Percentiles rank a stretch among this genome's conserved stretches.
phyloP scores from a whole-genome alignment of 2,888 invertebrate species.

The Tenodera sinensis region DNA sequence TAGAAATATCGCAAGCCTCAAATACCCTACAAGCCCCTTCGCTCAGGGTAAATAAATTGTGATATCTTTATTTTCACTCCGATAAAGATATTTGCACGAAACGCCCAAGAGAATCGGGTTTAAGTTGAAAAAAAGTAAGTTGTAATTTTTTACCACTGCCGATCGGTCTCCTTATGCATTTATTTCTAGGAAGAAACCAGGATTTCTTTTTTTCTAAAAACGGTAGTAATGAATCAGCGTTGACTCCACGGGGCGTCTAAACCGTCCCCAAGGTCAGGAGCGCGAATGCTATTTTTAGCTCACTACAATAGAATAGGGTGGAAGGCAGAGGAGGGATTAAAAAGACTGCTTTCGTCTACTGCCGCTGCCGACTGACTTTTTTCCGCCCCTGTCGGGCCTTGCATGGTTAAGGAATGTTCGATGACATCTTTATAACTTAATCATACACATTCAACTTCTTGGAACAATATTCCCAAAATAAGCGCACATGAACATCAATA shows the following conservation, averaged over 20 bases:
- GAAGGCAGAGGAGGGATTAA: background rate
- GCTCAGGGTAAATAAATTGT: no score
- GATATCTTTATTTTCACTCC: no score
- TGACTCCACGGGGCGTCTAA: background rate
- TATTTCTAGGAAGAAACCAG: background rate
- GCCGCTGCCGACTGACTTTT: no score
- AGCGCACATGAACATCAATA: background rate
- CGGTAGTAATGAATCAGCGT: background rate
- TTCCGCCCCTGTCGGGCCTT: background rate
- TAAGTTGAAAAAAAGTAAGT: no score
- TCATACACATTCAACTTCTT: background rate
- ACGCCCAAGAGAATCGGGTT: no score
- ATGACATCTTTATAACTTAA: background rate
- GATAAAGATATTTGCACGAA: no score
- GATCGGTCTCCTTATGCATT: no score
- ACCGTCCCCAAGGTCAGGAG: background rate
- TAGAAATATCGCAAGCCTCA: no score
- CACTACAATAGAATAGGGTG: background rate
- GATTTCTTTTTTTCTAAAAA: background rate
- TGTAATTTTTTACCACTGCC: no score
- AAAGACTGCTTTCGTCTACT: no score
- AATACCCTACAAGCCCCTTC: no score
- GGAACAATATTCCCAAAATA: background rate
- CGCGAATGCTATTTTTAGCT: background rate
- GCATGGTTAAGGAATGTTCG: background rate